Evolutionary conservation across 2,888 invertebrate species (phyloP).

Genomic region (Tachina fera): DNA sequence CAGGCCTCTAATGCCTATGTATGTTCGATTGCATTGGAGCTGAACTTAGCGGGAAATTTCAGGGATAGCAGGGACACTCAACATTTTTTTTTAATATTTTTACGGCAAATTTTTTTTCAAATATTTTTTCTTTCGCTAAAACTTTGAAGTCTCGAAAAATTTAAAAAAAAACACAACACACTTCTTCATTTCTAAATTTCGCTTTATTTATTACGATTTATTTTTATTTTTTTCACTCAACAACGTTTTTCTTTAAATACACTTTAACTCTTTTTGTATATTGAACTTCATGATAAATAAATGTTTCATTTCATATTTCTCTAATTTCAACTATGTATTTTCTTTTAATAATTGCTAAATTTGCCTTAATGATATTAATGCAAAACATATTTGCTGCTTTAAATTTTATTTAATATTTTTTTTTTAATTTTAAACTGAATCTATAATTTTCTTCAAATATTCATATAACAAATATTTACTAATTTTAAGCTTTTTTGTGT

Average conservation of each 20-base stretch:
- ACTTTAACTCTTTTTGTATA: constrained; percentile 6
- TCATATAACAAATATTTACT: constrained; percentile 36
- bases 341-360: not conserved
- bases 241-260: constrained; percentile 43
- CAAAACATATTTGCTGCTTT: constrained; percentile 23
- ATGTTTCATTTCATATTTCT: constrained; percentile 59
- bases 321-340: constrained; percentile 50
- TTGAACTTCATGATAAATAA: constrained; percentile 58
- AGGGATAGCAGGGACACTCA: too few relatives aligned
- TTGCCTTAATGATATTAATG: not conserved
- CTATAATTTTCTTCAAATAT: constrained; percentile 18
- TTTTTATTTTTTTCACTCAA: constrained; percentile 55
- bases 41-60: too few relatives aligned
- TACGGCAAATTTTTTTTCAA: too few relatives aligned
- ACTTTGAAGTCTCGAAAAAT: not conserved
- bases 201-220: constrained; percentile 49
- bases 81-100: too few relatives aligned
- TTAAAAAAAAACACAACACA: not conserved
- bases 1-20: too few relatives aligned
- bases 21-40: too few relatives aligned
- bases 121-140: not conserved
- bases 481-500: constrained; percentile 43
- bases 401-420: too few relatives aligned
- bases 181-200: constrained; percentile 48
- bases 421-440: constrained; percentile 46